phyloP scores from a whole-genome alignment of 2,888 invertebrate species.

The Alviniconcha strummeri region DNA sequence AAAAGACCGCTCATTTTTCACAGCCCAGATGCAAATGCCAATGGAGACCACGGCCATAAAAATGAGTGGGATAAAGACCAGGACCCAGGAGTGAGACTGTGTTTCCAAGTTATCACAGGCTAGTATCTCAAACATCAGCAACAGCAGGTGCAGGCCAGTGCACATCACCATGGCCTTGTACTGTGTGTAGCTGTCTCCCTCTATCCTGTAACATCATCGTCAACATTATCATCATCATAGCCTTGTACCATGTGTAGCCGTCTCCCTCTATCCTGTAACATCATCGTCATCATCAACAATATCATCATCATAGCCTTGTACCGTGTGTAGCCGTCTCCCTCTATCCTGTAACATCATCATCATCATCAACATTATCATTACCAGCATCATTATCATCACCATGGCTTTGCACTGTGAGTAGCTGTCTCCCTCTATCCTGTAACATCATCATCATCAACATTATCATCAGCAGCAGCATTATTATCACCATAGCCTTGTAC shows the following conservation, averaged over 20 bases:
- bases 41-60: slow-evolving; percentile 97
- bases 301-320: slow-evolving; percentile 90
- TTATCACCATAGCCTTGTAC: slow-evolving; percentile 98
- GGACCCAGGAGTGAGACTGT: slow-evolving; percentile 75
- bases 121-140: slow-evolving; percentile 96
- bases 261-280: slow-evolving; percentile 90
- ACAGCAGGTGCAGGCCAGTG: slow-evolving; percentile 92
- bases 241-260: slow-evolving; percentile 97
- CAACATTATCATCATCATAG: slow-evolving; percentile 80
- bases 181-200: slow-evolving; percentile 96
- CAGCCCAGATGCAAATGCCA: slow-evolving; percentile 97
- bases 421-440: slow-evolving; percentile 93
- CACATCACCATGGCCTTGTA: slow-evolving; percentile 99
- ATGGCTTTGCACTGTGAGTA: slow-evolving; percentile 98
- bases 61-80: slow-evolving; percentile 90
- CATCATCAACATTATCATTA: slow-evolving; percentile 76
- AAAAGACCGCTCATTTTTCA: slow-evolving; percentile 97
- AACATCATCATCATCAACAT: slow-evolving; percentile 92
- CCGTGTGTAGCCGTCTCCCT: slow-evolving; percentile 96
- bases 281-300: slow-evolving; percentile 42
- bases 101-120: slow-evolving; percentile 96
- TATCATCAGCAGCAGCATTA: slow-evolving; percentile 93
- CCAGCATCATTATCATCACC: slow-evolving; percentile 82
- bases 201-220: slow-evolving; percentile 80
- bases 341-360: slow-evolving; percentile 80